Evolutionary conservation across 2,113 vertebrate genomes (phyloP).

Genomic region (Burhinus oedicnemus): DNA sequence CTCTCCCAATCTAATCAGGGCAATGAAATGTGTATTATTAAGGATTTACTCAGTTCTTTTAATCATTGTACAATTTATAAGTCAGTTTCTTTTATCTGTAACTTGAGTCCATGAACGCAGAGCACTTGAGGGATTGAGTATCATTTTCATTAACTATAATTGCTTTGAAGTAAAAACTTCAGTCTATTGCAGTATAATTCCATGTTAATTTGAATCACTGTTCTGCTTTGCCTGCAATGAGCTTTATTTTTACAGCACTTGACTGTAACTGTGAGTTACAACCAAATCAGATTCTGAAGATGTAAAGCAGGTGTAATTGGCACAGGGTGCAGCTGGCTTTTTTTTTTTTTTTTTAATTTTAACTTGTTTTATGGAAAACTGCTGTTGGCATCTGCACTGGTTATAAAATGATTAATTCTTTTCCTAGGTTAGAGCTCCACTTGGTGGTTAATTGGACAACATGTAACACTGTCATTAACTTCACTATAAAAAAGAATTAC

Average conservation of each 20-base stretch:
- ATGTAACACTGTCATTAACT: neutral
- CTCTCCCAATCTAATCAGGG: neutral
- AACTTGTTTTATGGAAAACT: neutral
- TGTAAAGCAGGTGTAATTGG: neutral
- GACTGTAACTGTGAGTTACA: slow-evolving; percentile 7
- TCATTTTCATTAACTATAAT: slow-evolving; percentile 60
- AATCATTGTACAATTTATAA: slow-evolving; percentile 24
- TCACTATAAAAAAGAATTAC: neutral
- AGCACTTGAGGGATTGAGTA: neutral
- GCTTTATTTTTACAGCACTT: neutral
- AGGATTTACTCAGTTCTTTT: slow-evolving; percentile 30
- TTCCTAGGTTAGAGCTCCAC: slow-evolving; percentile 74
- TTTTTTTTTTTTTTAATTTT: neutral
- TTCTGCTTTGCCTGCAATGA: neutral
- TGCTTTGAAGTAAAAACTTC: slow-evolving; percentile 67
- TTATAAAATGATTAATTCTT: neutral
- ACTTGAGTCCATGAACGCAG: slow-evolving; percentile 6
- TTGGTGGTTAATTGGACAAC: slow-evolving; percentile 42
- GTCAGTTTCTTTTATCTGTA: slow-evolving; percentile 45
- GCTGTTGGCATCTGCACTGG: neutral
- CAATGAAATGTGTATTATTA: slow-evolving; percentile 54
- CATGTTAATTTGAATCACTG: slow-evolving; percentile 12
- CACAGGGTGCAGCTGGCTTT: neutral
- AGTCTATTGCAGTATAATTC: slow-evolving; percentile 1
- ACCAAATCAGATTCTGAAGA: neutral